A percentile compares a stretch with the other conserved stretches of the same genome.
These are phyloP conservation scores for Elysia crispata DNA, from an alignment of 2,888 invertebrate species.

Conservation along the genomic window DNA sequence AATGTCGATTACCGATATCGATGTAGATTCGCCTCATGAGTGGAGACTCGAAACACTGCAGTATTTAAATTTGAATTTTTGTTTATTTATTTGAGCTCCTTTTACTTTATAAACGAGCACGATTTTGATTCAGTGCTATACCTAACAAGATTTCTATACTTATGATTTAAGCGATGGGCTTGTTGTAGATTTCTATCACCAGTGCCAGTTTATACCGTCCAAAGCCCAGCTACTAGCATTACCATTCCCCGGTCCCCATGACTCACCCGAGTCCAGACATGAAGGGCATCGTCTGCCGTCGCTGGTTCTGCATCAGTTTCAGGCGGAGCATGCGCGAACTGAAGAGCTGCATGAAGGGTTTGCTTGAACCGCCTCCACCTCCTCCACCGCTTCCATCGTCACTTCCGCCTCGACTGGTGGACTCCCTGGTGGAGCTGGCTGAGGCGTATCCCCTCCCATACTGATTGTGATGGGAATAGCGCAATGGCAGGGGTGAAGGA, in stretches of 20 bases:
- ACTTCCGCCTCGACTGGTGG: neutral
- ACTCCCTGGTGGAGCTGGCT: conserved; percentile 1
- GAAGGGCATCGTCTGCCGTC: conserved; percentile 60
- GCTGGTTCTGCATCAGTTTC: conserved; percentile 63
- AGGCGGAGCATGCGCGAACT: conserved; percentile 64
- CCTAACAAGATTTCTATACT: no score
- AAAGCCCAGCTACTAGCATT: no score
- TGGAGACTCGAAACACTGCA: no score
- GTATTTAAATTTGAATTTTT: no score
- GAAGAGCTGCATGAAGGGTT: conserved; percentile 56
- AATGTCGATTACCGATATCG: no score
- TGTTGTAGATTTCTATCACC: no score
- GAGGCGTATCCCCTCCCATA: conserved; percentile 44
- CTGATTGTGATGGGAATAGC: conserved; percentile 48
- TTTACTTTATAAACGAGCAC: no score
- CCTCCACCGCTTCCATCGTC: conserved; percentile 9
- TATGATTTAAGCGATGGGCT: no score
- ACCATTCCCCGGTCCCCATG: neutral
- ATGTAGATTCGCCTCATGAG: no score
- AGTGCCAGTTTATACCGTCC: no score
- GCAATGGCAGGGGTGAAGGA: conserved; percentile 47
- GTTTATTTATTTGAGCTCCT: no score
- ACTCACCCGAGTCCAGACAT: conserved; percentile 49
- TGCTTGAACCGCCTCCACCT: neutral
- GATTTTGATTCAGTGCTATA: no score